Conservation (phyloP, 2,113 vertebrate genomes). For the Notothenia coriiceps region DNA sequence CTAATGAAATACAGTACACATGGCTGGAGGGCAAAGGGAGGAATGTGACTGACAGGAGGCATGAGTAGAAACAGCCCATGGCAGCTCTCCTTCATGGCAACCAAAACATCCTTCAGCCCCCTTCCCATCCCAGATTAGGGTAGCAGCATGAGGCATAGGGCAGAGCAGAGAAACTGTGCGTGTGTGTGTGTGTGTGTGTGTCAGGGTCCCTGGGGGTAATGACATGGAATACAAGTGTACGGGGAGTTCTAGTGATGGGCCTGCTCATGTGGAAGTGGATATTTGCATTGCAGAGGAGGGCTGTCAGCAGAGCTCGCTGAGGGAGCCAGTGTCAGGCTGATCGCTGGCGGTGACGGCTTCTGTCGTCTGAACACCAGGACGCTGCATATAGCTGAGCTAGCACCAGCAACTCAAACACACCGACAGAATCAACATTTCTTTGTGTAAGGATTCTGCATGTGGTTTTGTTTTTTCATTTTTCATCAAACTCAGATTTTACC, state of each 20-base stretch:
- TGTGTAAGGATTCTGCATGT: conserved; percentile 22
- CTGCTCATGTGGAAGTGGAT: conserved; percentile 75
- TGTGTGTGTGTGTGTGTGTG: conserved; percentile 60
- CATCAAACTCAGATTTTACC: conserved; percentile 27
- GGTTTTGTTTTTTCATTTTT: neutral
- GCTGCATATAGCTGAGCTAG: conserved; percentile 58
- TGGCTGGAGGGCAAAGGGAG: conserved; percentile 69
- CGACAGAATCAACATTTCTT: conserved; percentile 19
- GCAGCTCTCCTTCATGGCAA: conserved; percentile 67
- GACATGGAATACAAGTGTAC: conserved; percentile 74
- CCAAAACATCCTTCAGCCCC: conserved; percentile 41
- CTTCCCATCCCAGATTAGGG: conserved; percentile 56
- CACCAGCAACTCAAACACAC: conserved; percentile 41
- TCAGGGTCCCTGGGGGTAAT: conserved; percentile 70
- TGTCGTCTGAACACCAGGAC: conserved; percentile 58
- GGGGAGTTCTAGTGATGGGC: conserved; percentile 69
- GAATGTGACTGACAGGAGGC: conserved; percentile 79
- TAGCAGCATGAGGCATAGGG: conserved; percentile 55
- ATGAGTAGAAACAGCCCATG: conserved; percentile 67
- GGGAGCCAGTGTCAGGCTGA: conserved; percentile 69
- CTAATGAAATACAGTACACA: conserved; percentile 80
- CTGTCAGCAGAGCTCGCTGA: conserved; percentile 65
- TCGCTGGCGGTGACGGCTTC: conserved; percentile 65
- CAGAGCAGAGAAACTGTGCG: conserved; percentile 49
- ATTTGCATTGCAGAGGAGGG: conserved; percentile 79